phyloP scores from a whole-genome alignment of 2,113 vertebrate genomes.

The Capreolus pygargus region DNA sequence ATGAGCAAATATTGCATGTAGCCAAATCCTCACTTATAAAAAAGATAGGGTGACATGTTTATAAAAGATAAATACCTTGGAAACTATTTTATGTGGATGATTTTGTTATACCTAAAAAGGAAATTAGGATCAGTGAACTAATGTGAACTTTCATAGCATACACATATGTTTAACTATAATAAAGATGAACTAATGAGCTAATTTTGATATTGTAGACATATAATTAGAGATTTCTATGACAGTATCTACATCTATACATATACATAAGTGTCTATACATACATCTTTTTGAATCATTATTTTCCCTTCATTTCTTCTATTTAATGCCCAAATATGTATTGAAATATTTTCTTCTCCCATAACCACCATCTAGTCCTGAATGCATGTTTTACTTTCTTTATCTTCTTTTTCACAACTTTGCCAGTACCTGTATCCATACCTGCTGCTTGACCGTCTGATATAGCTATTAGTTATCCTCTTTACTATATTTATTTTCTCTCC shows the following conservation, averaged over 20 bases:
- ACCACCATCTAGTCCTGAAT: background rate
- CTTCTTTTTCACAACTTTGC: background rate
- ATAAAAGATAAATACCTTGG: background rate
- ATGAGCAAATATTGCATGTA: background rate
- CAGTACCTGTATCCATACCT: background rate
- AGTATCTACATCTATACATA: background rate
- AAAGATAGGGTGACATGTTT: background rate
- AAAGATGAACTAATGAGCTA: background rate
- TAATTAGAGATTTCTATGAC: background rate
- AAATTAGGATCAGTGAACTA: background rate
- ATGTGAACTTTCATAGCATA: background rate
- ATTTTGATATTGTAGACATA: background rate
- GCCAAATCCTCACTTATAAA: background rate
- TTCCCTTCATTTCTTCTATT: background rate
- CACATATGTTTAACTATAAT: background rate
- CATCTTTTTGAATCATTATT: background rate
- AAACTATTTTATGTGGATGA: background rate
- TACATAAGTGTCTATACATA: background rate
- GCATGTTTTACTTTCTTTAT: background rate
- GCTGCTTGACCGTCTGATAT: background rate
- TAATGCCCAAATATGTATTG: background rate
- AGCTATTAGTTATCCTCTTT: background rate
- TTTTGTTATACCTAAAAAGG: background rate
- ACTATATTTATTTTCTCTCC: background rate
- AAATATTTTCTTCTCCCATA: background rate